Base-by-base conservation (phyloP, 2,888 invertebrate species). In the Tridacna gigas region DNA sequence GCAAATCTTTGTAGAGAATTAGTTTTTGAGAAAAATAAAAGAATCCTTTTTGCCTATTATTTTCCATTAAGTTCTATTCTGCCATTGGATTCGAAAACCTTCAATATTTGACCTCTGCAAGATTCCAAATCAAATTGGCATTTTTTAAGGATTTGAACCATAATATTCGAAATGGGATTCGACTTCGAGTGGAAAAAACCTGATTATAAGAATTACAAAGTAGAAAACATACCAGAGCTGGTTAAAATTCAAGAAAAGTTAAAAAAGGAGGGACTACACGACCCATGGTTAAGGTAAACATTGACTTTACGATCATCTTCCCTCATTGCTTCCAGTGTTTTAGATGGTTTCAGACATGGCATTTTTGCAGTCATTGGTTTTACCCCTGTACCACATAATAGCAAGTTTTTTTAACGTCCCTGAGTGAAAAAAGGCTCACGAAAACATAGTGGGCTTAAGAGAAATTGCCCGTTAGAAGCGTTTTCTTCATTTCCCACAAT, bases 221-320 rank as follows among this genome's bases (percentile, higher is more conserved):
- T 78, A 18, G 66, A 81, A n/a, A 65, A 77, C 15, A 48, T 65
- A 4, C 76, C 75, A 1, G n/a, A 73, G 25, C 37, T 75, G 20
- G 51, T 48, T 12, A 20, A 74, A 9, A 51, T 75, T 9, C 80
- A 81, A 48, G 18, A 66, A 69, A 22, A n/a, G 5, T 56, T 83
- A 18, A 63, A 69, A 22, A n/a, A n/a, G 22, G 56, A 60, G 37
- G 81, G 84, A 18, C 60, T 81, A 0, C 66, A 74, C 22, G 84
- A 81, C 67, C 80, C 81, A 0, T 84, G 84, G 80, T 37, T 75
- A 22, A 81, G 81, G 80, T 84, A 71, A 73, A 12, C 45, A n/a
- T n/a, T n/a, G n/a, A n/a, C n/a, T n/a, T n/a, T n/a, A n/a, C n/a
- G n/a, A n/a, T n/a, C n/a, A n/a, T n/a, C n/a, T n/a, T n/a, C n/a